Evolutionary conservation across 2,888 invertebrate genomes (phyloP).

Genomic region (Oscheius sp.): DNA sequence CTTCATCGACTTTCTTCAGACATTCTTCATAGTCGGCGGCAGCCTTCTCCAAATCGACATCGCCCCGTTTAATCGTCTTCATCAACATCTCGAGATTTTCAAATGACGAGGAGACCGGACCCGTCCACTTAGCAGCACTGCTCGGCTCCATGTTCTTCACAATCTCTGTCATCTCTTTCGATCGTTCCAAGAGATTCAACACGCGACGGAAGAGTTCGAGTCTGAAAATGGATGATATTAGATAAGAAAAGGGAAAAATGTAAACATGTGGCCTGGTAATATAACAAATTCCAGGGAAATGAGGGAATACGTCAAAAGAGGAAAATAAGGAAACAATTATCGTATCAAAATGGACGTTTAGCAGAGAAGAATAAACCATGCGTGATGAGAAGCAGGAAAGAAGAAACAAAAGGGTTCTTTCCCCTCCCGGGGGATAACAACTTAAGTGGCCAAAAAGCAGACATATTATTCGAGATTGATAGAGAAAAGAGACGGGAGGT

Average conservation of each 20-base stretch:
- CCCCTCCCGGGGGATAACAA: no score
- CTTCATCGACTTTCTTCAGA: constrained; percentile 46
- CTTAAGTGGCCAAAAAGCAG: no score
- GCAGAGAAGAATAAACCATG: no score
- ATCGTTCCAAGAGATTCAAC: constrained; percentile 38
- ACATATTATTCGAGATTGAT: no score
- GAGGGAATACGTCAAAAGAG: no score
- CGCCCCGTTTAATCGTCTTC: constrained; percentile 33
- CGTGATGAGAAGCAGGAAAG: no score
- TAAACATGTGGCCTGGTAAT: background rate
- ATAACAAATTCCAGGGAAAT: no score
- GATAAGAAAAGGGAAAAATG: background rate
- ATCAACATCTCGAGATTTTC: constrained; percentile 38
- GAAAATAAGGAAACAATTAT: no score
- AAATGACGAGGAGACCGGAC: constrained; percentile 32
- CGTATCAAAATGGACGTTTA: no score
- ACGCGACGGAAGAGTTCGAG: constrained; percentile 42
- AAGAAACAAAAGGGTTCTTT: no score
- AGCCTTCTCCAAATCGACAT: constrained; percentile 35
- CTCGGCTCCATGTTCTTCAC: constrained; percentile 2
- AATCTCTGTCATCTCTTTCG: constrained; percentile 48
- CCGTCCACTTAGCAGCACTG: constrained; percentile 36
- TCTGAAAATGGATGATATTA: constrained; percentile 36
- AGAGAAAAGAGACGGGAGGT: no score
- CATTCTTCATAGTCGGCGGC: constrained; percentile 45